Evolutionary conservation across 2,888 invertebrate genomes (phyloP).

Genomic region (Tetramorium bicarinatum): DNA sequence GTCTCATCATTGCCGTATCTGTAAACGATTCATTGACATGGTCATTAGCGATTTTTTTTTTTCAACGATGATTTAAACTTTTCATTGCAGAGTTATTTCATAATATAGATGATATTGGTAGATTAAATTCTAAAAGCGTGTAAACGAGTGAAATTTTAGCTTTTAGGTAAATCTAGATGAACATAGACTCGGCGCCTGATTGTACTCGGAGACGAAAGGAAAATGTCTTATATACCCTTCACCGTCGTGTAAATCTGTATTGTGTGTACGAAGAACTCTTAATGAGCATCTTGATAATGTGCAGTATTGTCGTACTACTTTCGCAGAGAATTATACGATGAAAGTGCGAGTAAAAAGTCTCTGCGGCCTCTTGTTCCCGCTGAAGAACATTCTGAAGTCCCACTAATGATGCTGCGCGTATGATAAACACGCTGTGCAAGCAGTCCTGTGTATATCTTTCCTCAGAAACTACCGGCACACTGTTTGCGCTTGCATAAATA

Average conservation of each 20-base stretch:
- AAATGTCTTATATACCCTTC: neutral
- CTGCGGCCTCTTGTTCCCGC: constrained; percentile 37
- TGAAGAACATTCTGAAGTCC: constrained; percentile 41
- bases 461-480: constrained; percentile 37
- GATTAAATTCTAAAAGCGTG: neutral
- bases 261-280: constrained; percentile 23
- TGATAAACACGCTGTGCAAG: constrained; percentile 46
- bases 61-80: constrained; percentile 15
- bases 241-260: neutral
- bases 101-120: neutral
- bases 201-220: neutral
- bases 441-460: constrained; percentile 32
- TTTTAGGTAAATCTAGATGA: neutral
- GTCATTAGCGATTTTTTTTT: neutral
- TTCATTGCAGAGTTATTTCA: neutral
- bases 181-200: too few species aligned
- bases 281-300: constrained; percentile 48
- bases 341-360: constrained; percentile 51
- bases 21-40: neutral
- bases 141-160: neutral
- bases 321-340: constrained; percentile 41
- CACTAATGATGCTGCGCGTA: constrained; percentile 56
- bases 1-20: constrained; percentile 18
- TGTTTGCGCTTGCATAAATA: constrained; percentile 47
- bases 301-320: constrained; percentile 45